Conservation (phyloP, 2,888 invertebrate genomes). For the Plebejus melissa region DNA sequence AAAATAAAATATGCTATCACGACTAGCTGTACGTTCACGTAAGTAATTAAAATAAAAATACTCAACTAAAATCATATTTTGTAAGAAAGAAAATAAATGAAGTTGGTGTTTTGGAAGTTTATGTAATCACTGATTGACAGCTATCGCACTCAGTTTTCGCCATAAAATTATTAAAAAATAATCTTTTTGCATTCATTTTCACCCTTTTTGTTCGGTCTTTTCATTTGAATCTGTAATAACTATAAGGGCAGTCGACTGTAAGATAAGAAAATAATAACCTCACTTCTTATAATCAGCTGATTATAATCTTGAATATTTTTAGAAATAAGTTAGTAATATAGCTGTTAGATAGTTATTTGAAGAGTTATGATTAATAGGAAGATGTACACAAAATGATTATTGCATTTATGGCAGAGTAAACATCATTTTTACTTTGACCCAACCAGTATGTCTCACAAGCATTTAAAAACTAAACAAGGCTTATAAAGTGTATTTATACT, state of each 20-base stretch:
- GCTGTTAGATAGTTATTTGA: neutral
- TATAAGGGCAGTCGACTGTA: neutral
- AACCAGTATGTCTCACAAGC: neutral
- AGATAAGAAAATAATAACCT: conserved; percentile 31
- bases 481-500: neutral
- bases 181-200: neutral
- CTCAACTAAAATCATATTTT: neutral
- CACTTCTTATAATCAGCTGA: conserved; percentile 29
- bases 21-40: conserved; percentile 84
- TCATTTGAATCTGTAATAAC: neutral
- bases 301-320: neutral
- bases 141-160: neutral
- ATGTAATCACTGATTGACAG: conserved; percentile 29
- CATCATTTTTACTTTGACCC: neutral
- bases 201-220: neutral
- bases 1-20: conserved; percentile 81
- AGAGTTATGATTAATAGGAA: neutral
- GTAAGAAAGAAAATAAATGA: neutral
- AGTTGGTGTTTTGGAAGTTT: conserved; percentile 25
- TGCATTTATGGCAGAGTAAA: neutral
- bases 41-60: conserved; percentile 43
- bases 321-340: neutral
- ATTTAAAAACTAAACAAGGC: neutral
- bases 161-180: neutral
- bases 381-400: neutral